These are phyloP conservation scores for Motacilla tschutschensis DNA, from an alignment of 2,113 vertebrate species.

Conservation along the genomic window DNA sequence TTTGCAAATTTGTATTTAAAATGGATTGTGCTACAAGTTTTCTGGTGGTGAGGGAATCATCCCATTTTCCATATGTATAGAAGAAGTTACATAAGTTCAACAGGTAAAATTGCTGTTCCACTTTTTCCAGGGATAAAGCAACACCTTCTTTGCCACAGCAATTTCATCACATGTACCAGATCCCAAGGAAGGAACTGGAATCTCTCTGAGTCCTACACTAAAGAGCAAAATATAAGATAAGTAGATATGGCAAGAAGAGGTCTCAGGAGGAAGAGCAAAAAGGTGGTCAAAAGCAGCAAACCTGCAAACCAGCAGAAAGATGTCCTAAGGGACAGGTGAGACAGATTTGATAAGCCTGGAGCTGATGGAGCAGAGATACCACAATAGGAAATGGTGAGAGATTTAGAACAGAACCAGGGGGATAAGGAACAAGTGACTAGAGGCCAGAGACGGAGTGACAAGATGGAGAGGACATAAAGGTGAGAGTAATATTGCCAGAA, in stretches of 20 bases:
- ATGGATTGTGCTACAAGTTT: not conserved
- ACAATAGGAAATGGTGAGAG: not conserved
- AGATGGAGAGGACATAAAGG: not conserved
- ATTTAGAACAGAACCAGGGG: not conserved
- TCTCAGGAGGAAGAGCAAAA: not conserved
- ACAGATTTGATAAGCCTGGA: not conserved
- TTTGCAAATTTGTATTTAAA: not conserved
- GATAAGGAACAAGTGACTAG: not conserved
- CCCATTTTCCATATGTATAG: not conserved
- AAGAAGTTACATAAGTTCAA: not conserved
- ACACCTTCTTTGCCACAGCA: not conserved
- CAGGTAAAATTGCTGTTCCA: not conserved
- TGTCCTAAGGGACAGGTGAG: not conserved
- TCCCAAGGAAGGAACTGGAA: not conserved
- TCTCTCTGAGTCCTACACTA: not conserved
- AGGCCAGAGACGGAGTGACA: not conserved
- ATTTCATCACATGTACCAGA: not conserved
- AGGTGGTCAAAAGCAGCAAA: not conserved
- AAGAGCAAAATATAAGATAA: not conserved
- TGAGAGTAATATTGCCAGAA: not conserved
- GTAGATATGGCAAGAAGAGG: not conserved
- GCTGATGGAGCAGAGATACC: not conserved
- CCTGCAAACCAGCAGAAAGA: not conserved
- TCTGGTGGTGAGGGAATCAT: not conserved
- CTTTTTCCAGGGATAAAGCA: not conserved